Base-by-base conservation (phyloP, 2,113 vertebrate species). In the Siniperca chuatsi region DNA sequence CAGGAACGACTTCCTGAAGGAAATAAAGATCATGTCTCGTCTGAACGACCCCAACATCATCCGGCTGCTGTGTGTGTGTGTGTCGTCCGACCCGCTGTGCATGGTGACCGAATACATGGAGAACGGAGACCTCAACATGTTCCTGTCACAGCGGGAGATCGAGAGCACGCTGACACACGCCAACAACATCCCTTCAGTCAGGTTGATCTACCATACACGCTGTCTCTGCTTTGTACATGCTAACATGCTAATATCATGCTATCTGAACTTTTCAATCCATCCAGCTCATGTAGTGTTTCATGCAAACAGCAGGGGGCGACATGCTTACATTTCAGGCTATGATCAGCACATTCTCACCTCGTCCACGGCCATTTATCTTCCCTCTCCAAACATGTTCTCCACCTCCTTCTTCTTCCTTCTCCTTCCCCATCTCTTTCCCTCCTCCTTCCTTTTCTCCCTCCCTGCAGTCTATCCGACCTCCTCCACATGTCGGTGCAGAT, bases 1-100 rank as follows among this genome's bases (percentile, higher is more conserved):
- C 79, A 97, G 97, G 87, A 97, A 96, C 21, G 96, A 97, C 93
- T 97, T 97, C 90, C 92, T 97, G 87, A 97, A 97, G 90, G 97
- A 97, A 82, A 96, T 97, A 64, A 97, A 97, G 94, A 97, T 97
- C 90, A 97, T 97, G 96, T 97, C 96, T 0, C 95, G 97, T 0
- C 95, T 97, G 69, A 97, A 96, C 71, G 94, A 97, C 92, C 95
- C 96, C 0, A 97, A 97, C 93, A 97, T 97, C 93, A 97, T 97
- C 92, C 95, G 95, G n/a, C 93, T 97, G 90, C 93, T 97, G 89
- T 97, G 96, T 0, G 96, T 97, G 83, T 97, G 96, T 1, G 95
- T 97, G 84, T 92, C 90, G 29, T 96, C 96, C 0, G 96, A 97
- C 90, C 97, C 97, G 0, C 92, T 97, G 50, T 97, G 96, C 90